These are phyloP conservation scores for Lacanobia wlatinum DNA, from an alignment of 2,888 invertebrate genomes.

Conservation along the genomic window DNA sequence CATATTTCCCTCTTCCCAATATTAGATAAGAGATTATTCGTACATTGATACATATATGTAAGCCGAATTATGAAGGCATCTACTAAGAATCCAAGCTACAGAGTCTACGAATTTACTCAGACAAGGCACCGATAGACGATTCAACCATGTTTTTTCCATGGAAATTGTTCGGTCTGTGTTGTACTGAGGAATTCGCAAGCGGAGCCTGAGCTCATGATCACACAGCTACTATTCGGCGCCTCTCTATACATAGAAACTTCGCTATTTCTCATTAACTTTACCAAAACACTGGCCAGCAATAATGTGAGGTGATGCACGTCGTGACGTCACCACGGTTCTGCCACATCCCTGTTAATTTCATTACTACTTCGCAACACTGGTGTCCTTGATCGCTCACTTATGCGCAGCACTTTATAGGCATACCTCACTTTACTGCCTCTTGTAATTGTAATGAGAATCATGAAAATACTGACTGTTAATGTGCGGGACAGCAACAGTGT, in stretches of 20 bases:
- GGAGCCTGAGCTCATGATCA: background rate
- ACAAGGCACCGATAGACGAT: no score
- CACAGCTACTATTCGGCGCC: background rate
- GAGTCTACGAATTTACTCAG: background rate
- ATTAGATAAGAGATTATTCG: background rate
- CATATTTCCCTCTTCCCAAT: background rate
- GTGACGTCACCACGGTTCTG: slow-evolving; percentile 33
- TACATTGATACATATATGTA: background rate
- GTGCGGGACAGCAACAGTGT: no score
- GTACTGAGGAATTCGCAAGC: background rate
- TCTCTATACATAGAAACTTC: slow-evolving; percentile 12
- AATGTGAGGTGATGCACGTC: slow-evolving; percentile 18
- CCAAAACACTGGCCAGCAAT: slow-evolving; percentile 29
- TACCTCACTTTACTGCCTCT: slow-evolving; percentile 28
- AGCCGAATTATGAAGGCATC: background rate
- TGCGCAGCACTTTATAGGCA: slow-evolving; percentile 44
- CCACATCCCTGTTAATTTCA: slow-evolving; percentile 57
- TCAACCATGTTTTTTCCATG: no score
- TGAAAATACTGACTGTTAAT: background rate
- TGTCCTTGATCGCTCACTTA: slow-evolving; percentile 49
- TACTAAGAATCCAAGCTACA: background rate
- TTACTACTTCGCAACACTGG: slow-evolving; percentile 43
- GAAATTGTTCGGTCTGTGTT: no score
- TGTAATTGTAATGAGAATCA: slow-evolving; percentile 31
- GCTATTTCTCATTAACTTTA: slow-evolving; percentile 18